These are phyloP conservation scores for Drosophila kanapiae DNA, from an alignment of 1,140 invertebrate species.

Conservation along the genomic window DNA sequence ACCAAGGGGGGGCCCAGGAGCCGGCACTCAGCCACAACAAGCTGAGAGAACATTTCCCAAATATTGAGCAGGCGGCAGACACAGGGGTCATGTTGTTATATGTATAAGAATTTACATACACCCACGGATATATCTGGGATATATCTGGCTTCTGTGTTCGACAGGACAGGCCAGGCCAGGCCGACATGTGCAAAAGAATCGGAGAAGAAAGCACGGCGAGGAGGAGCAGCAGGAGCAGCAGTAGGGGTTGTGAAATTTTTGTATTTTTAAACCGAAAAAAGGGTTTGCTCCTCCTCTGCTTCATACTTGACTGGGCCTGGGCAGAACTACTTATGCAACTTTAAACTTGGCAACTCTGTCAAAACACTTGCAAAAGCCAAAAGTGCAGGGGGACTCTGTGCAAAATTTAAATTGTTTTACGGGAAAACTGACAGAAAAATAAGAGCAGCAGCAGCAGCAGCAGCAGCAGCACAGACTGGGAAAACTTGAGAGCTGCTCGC, in stretches of 20 bases:
- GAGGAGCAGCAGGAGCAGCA: slow-evolving; percentile 13
- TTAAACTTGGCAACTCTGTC: slow-evolving; percentile 72
- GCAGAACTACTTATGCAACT: slow-evolving; percentile 62
- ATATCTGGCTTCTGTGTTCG: slow-evolving; percentile 62
- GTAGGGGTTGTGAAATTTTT: slow-evolving; percentile 36
- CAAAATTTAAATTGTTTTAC: slow-evolving; percentile 65
- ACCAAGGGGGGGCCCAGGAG: slow-evolving; percentile 1
- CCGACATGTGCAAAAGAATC: slow-evolving; percentile 72
- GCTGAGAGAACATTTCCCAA: slow-evolving; percentile 54
- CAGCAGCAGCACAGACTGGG: neutral
- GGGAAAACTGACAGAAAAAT: slow-evolving; percentile 29
- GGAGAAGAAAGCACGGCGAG: slow-evolving; percentile 45
- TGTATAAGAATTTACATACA: slow-evolving; percentile 76
- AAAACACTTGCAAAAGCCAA: slow-evolving; percentile 57
- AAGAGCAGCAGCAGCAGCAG: neutral
- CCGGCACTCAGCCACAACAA: slow-evolving; percentile 39
- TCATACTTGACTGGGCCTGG: slow-evolving; percentile 15
- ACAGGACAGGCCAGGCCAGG: slow-evolving; percentile 39
- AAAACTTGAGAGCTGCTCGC: slow-evolving; percentile 37
- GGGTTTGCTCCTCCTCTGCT: slow-evolving; percentile 31
- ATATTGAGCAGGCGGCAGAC: slow-evolving; percentile 62
- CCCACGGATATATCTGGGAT: slow-evolving; percentile 55
- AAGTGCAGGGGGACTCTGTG: slow-evolving; percentile 16
- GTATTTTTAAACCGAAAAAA: slow-evolving; percentile 56
- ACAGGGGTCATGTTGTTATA: slow-evolving; percentile 66